These are phyloP conservation scores for Craterocephalus amniculus DNA, from an alignment of 2,797 vertebrate genomes.

Conservation along the genomic window DNA sequence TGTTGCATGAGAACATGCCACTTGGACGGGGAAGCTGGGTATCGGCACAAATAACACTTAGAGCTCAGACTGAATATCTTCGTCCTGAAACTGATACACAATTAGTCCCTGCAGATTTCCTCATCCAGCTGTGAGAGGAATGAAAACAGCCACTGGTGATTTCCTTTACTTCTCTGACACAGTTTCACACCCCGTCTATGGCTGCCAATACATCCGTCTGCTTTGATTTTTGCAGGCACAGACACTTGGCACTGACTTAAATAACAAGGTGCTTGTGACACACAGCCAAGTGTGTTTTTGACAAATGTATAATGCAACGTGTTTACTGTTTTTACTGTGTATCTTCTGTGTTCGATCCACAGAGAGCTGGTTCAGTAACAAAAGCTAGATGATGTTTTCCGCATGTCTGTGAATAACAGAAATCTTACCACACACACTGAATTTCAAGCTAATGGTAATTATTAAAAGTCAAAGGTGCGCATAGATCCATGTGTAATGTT, in stretches of 20 bases:
- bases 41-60: slow-evolving; percentile 54
- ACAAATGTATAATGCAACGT: slow-evolving; percentile 77
- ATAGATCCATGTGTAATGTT: slow-evolving; percentile 34
- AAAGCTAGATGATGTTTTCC: slow-evolving; percentile 45
- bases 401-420: slow-evolving; percentile 9
- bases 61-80: slow-evolving; percentile 45
- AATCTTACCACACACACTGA: background rate
- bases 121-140: slow-evolving; percentile 64
- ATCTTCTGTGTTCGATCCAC: slow-evolving; percentile 41
- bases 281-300: slow-evolving; percentile 75
- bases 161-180: slow-evolving; percentile 74
- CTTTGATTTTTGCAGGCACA: slow-evolving; percentile 72
- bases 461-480: slow-evolving; percentile 15
- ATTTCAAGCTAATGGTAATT: slow-evolving; percentile 23
- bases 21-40: slow-evolving; percentile 56
- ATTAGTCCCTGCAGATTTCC: slow-evolving; percentile 64
- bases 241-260: slow-evolving; percentile 72
- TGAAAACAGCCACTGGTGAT: slow-evolving; percentile 65
- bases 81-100: slow-evolving; percentile 62
- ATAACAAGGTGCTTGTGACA: slow-evolving; percentile 74
- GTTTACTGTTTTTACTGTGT: slow-evolving; percentile 64
- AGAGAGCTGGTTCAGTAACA: slow-evolving; percentile 55
- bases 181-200: slow-evolving; percentile 63
- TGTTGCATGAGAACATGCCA: slow-evolving; percentile 50
- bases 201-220: slow-evolving; percentile 68